Evolutionary conservation across 2,797 vertebrate species (phyloP).

Genomic region (Gephyroberyx darwinii): DNA sequence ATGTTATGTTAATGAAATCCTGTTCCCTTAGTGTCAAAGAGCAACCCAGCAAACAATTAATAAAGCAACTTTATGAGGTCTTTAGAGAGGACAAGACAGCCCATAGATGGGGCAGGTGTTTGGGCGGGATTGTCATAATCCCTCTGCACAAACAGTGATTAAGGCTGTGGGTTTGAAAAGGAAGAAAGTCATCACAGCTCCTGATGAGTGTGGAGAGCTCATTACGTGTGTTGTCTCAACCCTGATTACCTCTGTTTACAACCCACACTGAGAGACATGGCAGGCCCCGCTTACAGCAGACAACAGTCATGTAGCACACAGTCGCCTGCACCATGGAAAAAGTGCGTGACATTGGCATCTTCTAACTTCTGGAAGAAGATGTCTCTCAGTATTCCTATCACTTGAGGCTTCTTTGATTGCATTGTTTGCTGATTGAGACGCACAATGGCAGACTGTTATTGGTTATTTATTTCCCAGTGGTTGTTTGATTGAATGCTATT

Average conservation of each 20-base stretch:
- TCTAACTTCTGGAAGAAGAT: constrained; percentile 7
- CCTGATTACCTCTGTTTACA: constrained; percentile 63
- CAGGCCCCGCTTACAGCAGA: constrained; percentile 10
- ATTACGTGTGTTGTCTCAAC: constrained; percentile 50
- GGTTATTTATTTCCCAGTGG: background rate
- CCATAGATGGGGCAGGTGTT: constrained; percentile 48
- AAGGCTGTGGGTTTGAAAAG: constrained; percentile 31
- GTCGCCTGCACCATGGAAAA: background rate
- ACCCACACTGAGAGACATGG: constrained; percentile 45
- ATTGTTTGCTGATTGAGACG: constrained; percentile 23
- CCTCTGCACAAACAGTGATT: constrained; percentile 40
- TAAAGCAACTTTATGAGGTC: constrained; percentile 2
- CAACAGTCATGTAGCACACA: constrained; percentile 20
- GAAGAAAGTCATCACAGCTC: constrained; percentile 31
- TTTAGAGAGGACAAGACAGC: background rate
- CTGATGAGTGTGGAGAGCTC: constrained; percentile 49
- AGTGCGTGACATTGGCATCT: background rate
- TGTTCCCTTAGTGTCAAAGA: constrained; percentile 31
- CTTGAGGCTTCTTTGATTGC: constrained; percentile 7
- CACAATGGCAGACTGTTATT: constrained; percentile 14
- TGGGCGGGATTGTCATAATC: constrained; percentile 22
- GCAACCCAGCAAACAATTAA: constrained; percentile 33
- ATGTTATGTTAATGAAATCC: constrained; percentile 35
- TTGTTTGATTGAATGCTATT: constrained; percentile 22
- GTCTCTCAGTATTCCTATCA: constrained; percentile 9